Percentiles rank a stretch among this genome's conserved stretches.
Evolutionary conservation across 2,113 vertebrate genomes (phyloP).

Genomic region (Malurus elegans): DNA sequence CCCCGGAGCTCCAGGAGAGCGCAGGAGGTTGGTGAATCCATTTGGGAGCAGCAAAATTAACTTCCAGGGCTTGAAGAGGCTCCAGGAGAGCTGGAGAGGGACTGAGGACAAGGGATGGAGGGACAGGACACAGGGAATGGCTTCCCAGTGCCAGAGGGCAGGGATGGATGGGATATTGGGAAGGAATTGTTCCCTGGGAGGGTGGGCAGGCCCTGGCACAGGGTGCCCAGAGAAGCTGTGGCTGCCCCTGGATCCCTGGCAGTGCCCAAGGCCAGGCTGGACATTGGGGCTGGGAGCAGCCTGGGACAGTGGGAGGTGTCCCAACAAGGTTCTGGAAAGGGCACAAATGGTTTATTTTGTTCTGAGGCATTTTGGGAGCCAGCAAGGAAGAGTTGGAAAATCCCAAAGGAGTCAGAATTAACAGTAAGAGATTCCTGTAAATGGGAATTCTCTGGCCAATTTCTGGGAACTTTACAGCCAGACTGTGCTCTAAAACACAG

Average conservation of each 20-base stretch:
- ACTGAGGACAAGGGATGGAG: not conserved
- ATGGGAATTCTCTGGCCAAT: not conserved
- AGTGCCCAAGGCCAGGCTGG: not conserved
- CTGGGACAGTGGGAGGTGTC: not conserved
- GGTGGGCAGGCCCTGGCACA: not conserved
- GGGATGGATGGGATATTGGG: not conserved
- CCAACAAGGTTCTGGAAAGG: not conserved
- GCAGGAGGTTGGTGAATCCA: not conserved
- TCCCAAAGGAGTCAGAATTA: not conserved
- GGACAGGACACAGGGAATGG: not conserved
- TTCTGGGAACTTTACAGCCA: not conserved
- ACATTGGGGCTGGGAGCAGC: no score
- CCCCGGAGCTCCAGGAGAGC: accelerated
- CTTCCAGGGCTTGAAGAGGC: not conserved
- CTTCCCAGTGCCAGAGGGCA: not conserved
- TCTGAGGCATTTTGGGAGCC: not conserved
- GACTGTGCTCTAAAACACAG: not conserved
- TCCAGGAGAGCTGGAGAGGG: not conserved
- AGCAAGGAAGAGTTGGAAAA: not conserved
- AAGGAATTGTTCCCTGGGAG: not conserved
- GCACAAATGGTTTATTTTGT: not conserved
- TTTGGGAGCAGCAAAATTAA: not conserved
- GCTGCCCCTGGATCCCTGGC: not conserved
- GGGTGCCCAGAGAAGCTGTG: not conserved
- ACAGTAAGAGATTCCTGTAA: not conserved